These are phyloP conservation scores for Hydriomena furcata DNA, from an alignment of 2,888 invertebrate genomes.

Conservation along the genomic window DNA sequence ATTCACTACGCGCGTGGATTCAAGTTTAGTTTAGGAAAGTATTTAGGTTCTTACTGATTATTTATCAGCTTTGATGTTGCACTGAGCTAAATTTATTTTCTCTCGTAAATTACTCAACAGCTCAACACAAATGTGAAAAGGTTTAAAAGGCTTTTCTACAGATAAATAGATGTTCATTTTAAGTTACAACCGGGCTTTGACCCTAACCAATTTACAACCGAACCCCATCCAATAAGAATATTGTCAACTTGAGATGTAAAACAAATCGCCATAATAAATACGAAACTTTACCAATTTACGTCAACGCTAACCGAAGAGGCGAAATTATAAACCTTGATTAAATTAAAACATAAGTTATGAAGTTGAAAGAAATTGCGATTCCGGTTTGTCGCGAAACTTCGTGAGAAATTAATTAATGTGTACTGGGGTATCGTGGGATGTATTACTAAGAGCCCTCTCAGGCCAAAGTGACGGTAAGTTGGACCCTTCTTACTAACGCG, in stretches of 20 bases:
- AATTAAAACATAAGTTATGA: conserved; percentile 75
- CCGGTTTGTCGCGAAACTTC: conserved; percentile 60
- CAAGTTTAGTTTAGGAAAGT: no score
- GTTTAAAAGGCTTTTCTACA: no score
- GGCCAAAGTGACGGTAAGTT: no score
- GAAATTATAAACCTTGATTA: conserved; percentile 75
- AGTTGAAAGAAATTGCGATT: conserved; percentile 73
- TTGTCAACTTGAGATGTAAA: conserved; percentile 55
- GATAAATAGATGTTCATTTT: no score
- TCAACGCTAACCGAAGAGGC: conserved; percentile 51
- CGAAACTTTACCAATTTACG: conserved; percentile 75
- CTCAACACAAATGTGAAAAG: no score
- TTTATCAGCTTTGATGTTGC: no score
- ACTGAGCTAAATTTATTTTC: no score
- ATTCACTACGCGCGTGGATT: no score
- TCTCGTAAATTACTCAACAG: no score
- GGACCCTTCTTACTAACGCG: background rate
- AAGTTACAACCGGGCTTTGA: background rate
- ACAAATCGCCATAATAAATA: conserved; percentile 70
- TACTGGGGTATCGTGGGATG: conserved; percentile 5
- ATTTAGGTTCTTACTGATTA: no score
- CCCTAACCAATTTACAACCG: conserved; percentile 5
- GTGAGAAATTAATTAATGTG: conserved; percentile 64
- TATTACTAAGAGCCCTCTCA: background rate
- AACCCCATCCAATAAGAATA: conserved; percentile 36